Conservation (phyloP, 1,140 invertebrate species). For the Varroa destructor region DNA sequence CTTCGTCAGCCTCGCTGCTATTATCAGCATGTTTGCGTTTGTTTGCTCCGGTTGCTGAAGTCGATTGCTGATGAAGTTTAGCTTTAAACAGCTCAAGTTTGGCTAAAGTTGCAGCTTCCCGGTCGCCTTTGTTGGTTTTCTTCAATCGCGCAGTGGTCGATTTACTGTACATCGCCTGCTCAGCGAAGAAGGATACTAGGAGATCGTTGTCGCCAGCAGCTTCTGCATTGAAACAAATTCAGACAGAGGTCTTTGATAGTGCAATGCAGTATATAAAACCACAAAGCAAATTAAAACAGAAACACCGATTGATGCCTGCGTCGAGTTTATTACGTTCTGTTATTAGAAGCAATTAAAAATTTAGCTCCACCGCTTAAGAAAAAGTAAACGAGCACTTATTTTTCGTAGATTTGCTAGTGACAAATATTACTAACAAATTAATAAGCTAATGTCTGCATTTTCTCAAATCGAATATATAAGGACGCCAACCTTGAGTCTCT, state of each 20-base stretch:
- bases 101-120: constrained; percentile 52
- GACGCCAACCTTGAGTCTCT: constrained; percentile 30
- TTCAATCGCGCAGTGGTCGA: neutral
- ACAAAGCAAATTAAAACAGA: neutral
- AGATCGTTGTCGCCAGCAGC: constrained; percentile 30
- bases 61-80: constrained; percentile 49
- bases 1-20: constrained; percentile 36
- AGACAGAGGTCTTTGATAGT: neutral
- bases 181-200: constrained; percentile 6
- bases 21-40: constrained; percentile 32
- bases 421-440: too few species aligned
- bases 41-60: constrained; percentile 33
- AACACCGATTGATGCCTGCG: neutral
- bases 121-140: constrained; percentile 8
- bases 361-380: too few species aligned
- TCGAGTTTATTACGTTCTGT: too few species aligned
- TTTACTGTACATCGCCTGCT: neutral
- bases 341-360: too few species aligned
- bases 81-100: constrained; percentile 68
- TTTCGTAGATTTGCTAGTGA: too few species aligned
- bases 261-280: neutral
- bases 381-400: too few species aligned
- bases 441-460: too few species aligned
- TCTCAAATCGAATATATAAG: too few species aligned
- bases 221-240: constrained; percentile 30